A percentile compares a stretch with the other conserved stretches of the same genome.
phyloP scores from a whole-genome alignment of 1,140 invertebrate species.

The Olivierus martensii region DNA sequence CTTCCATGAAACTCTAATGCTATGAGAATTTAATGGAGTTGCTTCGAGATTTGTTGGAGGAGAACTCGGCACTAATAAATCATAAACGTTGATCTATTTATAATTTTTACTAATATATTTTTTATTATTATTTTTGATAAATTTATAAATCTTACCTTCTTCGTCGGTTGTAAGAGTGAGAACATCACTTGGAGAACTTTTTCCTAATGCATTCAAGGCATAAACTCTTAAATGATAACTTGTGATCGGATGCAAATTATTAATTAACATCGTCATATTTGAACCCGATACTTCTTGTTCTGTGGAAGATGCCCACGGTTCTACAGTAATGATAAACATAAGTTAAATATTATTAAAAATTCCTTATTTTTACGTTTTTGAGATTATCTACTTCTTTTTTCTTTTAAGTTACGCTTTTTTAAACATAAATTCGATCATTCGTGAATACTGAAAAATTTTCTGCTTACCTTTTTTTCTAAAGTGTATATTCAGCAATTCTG shows the following conservation, averaged over 20 bases:
- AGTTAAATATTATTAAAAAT: too few relatives aligned
- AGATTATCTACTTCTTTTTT: too few relatives aligned
- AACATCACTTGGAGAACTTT: conserved; percentile 75
- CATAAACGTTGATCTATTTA: background rate
- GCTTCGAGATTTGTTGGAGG: conserved; percentile 28
- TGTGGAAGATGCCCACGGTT: conserved; percentile 1
- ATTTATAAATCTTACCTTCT: conserved; percentile 44
- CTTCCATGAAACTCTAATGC: conserved; percentile 18
- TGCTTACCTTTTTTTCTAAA: background rate
- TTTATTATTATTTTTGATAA: background rate
- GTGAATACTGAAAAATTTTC: too few relatives aligned
- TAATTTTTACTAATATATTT: background rate
- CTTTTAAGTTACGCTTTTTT: too few relatives aligned
- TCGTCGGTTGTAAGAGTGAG: conserved; percentile 87
- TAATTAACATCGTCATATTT: conserved; percentile 41
- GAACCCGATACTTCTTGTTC: conserved; percentile 21
- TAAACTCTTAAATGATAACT: conserved; percentile 84
- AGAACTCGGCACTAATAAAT: conserved; percentile 26
- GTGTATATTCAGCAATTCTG: background rate
- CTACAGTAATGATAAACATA: background rate
- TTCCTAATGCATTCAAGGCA: conserved; percentile 85
- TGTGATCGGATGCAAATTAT: conserved; percentile 60
- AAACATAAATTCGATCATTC: too few relatives aligned
- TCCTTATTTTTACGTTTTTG: too few relatives aligned
- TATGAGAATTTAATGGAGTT: conserved; percentile 28